phyloP scores from a whole-genome alignment of 2,797 vertebrate species.

The Babyrousa celebensis region DNA sequence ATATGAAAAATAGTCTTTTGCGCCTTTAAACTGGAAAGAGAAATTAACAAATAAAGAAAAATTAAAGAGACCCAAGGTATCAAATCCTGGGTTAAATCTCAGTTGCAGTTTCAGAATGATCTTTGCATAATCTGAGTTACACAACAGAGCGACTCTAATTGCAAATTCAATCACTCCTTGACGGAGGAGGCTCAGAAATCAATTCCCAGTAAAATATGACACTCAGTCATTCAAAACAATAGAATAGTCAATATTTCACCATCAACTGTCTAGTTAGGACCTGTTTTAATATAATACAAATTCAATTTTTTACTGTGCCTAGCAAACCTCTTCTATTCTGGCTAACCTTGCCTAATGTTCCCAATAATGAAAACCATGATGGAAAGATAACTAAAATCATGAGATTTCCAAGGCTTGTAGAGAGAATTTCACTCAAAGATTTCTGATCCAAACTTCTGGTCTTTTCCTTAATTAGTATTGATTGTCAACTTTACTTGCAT shows the following conservation, averaged over 20 bases:
- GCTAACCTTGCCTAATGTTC: slow-evolving; percentile 28
- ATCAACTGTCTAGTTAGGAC: slow-evolving; percentile 73
- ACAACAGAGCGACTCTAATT: slow-evolving; percentile 78
- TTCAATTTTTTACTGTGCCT: slow-evolving; percentile 29
- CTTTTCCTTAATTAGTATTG: slow-evolving; percentile 61
- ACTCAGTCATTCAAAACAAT: slow-evolving; percentile 82
- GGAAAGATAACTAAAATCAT: slow-evolving; percentile 65
- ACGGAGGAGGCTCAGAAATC: slow-evolving; percentile 74
- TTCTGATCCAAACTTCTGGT: slow-evolving; percentile 55
- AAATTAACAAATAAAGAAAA: neutral
- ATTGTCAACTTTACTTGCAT: slow-evolving; percentile 48
- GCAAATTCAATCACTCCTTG: slow-evolving; percentile 76
- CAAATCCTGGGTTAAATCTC: neutral
- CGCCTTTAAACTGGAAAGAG: neutral
- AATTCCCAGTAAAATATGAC: slow-evolving; percentile 80
- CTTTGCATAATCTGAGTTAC: slow-evolving; percentile 72
- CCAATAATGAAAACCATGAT: slow-evolving; percentile 55
- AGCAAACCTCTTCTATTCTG: slow-evolving; percentile 52
- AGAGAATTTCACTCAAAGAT: slow-evolving; percentile 48
- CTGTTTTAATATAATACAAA: slow-evolving; percentile 75
- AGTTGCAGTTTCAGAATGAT: slow-evolving; percentile 54
- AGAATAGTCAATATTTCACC: slow-evolving; percentile 77
- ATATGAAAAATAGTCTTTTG: neutral
- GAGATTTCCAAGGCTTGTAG: slow-evolving; percentile 40
- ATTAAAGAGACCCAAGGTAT: slow-evolving; percentile 30